Evolutionary conservation across 2,888 invertebrate species (phyloP), one percentile per base, ranked within the genome.

Genomic region (Criorhina ranunculi): DNA sequence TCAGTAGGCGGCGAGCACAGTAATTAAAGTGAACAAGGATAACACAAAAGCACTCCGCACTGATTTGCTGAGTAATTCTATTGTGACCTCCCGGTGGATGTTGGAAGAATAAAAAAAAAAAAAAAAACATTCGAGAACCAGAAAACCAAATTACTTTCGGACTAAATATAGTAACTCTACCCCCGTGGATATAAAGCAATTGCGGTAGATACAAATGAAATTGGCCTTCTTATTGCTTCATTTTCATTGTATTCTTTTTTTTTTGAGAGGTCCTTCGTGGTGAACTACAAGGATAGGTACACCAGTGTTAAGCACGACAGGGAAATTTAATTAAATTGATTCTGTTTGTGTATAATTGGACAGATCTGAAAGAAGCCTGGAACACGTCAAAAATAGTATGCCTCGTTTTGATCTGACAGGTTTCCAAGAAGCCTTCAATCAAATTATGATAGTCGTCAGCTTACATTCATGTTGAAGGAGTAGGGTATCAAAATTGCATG

Each of bases 1-100:
- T 60, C 55, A 44, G 42, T 62, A 69, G 77, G 69, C 60, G 24
- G 55, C 60, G 24, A 55, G 44, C 31, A 17, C 4, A 46, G 53
- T 78, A 78, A 78, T 78, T 78, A 70, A 69, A 62, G 77, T 59
- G 66, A 59, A 67, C 76, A 75, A n/a, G 31, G 59, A 35, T 42
- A 40, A 19, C 57, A 55, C 11, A 29, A 69, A 69, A 69, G 49
- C 33, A 46, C 33, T 67, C 35, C 35, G 59, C 51, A 73, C 70
- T 72, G 49, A 57, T 57, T 55, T 49, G 29, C 31, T 12, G n/a
- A 35, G 46, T 46, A 51, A 46, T 66, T 12, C 11, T 33, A 42
- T 60, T 73, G 29, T 64, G 24, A 24, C 15, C 5, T 49, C 15
- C 19, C 0, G 12, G 44, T 49, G 11, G 19, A 29, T 37, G 29